Conservation (phyloP, 1,140 invertebrate genomes). For the Brachionus plicatilis region DNA sequence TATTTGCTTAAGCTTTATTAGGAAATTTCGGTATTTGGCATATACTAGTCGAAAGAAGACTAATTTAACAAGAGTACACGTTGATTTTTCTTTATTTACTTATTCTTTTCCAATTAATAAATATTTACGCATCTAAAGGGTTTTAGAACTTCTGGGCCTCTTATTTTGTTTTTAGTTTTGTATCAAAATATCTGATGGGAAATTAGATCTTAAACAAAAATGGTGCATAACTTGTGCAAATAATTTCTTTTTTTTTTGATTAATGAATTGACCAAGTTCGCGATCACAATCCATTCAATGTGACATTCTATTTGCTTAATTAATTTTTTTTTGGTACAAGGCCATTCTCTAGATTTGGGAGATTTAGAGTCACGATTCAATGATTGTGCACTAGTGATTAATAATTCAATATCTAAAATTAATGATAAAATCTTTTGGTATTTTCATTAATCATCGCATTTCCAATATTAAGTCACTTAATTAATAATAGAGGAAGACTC, state of each 20-base stretch:
- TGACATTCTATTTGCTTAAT: conserved; percentile 11
- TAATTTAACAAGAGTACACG: conserved; percentile 19
- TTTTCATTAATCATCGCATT: conserved; percentile 25
- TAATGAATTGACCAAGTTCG: neutral
- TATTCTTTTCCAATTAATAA: conserved; percentile 26
- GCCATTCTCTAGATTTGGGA: conserved; percentile 12
- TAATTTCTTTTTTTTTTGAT: neutral
- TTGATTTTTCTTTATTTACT: conserved; percentile 27
- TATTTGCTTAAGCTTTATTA: conserved; percentile 2
- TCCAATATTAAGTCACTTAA: conserved; percentile 23
- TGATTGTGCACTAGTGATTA: neutral
- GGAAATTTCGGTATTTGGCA: conserved; percentile 7
- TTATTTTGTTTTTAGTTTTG: conserved; percentile 21
- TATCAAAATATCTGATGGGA: conserved; percentile 23
- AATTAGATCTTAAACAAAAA: conserved; percentile 16
- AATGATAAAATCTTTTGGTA: conserved; percentile 6
- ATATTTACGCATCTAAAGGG: conserved; percentile 18
- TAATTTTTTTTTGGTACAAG: neutral
- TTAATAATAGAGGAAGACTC: conserved; percentile 15
- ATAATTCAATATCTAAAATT: neutral
- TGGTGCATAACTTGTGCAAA: neutral
- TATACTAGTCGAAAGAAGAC: neutral
- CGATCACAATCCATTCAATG: neutral
- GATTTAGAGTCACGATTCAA: conserved; percentile 3
- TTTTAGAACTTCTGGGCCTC: neutral